A percentile compares a stretch with the other conserved stretches of the same genome.
These are phyloP conservation scores for Ligdia adustata DNA, from an alignment of 2,888 invertebrate genomes.

Conservation along the genomic window DNA sequence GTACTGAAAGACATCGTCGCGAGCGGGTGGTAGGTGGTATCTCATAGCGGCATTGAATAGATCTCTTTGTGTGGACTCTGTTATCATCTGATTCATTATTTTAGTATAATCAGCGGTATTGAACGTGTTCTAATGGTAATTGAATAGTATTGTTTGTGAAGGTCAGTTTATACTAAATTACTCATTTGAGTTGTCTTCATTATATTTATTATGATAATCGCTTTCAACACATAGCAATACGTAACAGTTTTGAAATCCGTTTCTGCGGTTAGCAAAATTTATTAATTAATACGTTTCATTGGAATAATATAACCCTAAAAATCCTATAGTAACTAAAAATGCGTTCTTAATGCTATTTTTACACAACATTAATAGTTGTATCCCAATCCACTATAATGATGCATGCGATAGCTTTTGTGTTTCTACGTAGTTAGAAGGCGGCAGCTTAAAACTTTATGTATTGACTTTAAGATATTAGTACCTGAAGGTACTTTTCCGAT, in stretches of 20 bases:
- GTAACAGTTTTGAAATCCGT: background rate
- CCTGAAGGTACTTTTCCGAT: background rate
- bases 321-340: too few relatives aligned
- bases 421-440: background rate
- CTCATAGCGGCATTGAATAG: slow-evolving; percentile 27
- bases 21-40: slow-evolving; percentile 25
- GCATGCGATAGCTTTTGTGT: background rate
- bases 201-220: background rate
- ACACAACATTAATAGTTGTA: background rate
- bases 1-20: slow-evolving; percentile 36
- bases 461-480: too few relatives aligned
- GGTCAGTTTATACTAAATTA: slow-evolving; percentile 15
- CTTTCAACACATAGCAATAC: background rate
- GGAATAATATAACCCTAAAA: too few relatives aligned
- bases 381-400: too few relatives aligned
- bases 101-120: slow-evolving; percentile 23
- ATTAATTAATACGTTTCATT: too few relatives aligned
- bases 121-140: slow-evolving; percentile 24
- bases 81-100: slow-evolving; percentile 27
- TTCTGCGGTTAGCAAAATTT: background rate
- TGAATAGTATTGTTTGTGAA: slow-evolving; percentile 21
- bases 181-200: background rate
- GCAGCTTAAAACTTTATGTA: too few relatives aligned
- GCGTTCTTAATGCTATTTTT: too few relatives aligned
- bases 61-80: slow-evolving; percentile 33